Percentiles rank a stretch among this genome's conserved stretches.
phyloP scores from a whole-genome alignment of 2,888 invertebrate genomes.

The Pachydiplax longipennis region DNA sequence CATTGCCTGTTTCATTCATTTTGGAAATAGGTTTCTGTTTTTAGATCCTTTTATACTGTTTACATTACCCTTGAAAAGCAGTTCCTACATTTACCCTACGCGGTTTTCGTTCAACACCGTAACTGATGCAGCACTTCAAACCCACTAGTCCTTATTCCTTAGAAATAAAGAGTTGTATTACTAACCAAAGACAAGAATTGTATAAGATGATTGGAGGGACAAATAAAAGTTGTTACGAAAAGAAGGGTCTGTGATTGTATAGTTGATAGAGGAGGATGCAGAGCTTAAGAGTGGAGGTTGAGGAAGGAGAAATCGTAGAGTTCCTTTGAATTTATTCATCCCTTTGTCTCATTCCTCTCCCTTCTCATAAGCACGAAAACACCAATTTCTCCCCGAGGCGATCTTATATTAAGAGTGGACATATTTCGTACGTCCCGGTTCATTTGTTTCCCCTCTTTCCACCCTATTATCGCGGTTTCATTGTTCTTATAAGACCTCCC shows the following conservation, averaged over 20 bases:
- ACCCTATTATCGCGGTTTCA: not conserved
- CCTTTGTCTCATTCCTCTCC: not conserved
- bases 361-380: not conserved
- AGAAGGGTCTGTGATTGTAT: not conserved
- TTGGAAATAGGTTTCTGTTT: too few relatives aligned
- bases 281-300: not conserved
- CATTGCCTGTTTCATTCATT: too few relatives aligned
- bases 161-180: too few relatives aligned
- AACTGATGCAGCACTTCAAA: too few relatives aligned
- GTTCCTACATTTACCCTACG: too few relatives aligned
- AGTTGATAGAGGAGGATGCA: not conserved
- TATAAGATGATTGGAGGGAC: too few relatives aligned
- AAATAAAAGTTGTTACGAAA: too few relatives aligned
- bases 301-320: not conserved
- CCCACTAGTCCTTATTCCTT: too few relatives aligned
- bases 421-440: not conserved
- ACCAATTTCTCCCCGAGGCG: not conserved
- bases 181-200: too few relatives aligned
- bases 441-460: constrained; percentile 8
- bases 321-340: not conserved
- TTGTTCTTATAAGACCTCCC: not conserved
- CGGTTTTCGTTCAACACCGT: too few relatives aligned
- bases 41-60: too few relatives aligned
- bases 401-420: not conserved
- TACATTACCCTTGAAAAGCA: too few relatives aligned